Evolutionary conservation across 2,888 invertebrate species (phyloP), one percentile per base, ranked within the genome.

Genomic region (Sphaerophoria rueppellii): DNA sequence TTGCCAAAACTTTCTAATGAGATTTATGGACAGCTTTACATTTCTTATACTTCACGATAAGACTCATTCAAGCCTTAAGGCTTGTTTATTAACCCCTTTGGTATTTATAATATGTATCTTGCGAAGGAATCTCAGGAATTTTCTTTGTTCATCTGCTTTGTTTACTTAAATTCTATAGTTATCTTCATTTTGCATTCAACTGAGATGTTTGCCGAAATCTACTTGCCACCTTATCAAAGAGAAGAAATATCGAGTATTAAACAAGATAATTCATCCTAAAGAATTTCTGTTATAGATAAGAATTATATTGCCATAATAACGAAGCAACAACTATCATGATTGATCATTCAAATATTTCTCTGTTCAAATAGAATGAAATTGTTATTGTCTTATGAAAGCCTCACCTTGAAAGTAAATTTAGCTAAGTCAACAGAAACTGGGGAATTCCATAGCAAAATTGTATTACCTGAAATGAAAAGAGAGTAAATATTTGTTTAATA

Each of bases 81-180:
- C 43, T 11, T 43, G 9, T 40, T 40, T 9, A 40, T 57, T 43
- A 50, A 35, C 7, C 2, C 65, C 4, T 48, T 57, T 52, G 60
- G 52, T 63, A 60, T 78, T 70, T 72, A 52, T 37, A 43, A 12
- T 35, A 32, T 46, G 46, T 65, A 43, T 54, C 32, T 67, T 37
- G 54, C 16, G 71, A 32, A 50, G 72, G 78, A 83, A 83, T 83
- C 75, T 83, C 11, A 63, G 72, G 83, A 79, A 83, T 83, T 71
- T 76, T 65, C 67, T 71, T 82, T 82, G 65, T 72, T 73, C 16
- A 57, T 75, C 69, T 79, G 75, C 43, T 65, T 50, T 72, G 46
- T 54, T 35, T 67, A 34, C 65, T 40, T 40, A 40, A 65, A 74
- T 60, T 63, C 46, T 72, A n/a, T n/a, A 55, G 61, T 77, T 70